Base-by-base conservation (phyloP, 2,888 invertebrate species). In the Calliscelio sp. region DNA sequence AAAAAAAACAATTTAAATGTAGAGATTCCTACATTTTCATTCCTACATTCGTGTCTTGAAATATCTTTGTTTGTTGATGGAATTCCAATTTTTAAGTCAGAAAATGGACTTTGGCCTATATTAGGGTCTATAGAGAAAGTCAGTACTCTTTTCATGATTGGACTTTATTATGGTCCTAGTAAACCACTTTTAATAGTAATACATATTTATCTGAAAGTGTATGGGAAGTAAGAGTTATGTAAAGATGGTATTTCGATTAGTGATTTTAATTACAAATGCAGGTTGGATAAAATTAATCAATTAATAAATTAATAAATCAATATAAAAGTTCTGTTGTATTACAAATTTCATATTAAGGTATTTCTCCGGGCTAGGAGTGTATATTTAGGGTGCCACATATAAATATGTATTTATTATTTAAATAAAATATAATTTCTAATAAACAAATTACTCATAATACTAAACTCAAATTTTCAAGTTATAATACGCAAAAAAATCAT, bases 261-360 rank as follows among this genome's bases (percentile, higher is more conserved):
- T 44, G n/a, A 44, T 16, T 1, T 44, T n/a, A 51, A 51, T 22
- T 51, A 55, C 85, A 24, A 38, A n/a, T 25, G 38, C 59, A 55
- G 24, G 61, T 46, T 59, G 55, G 18, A 83, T 20, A 6, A 11
- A 41, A 66, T 68, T 20, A 82, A n/a, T n/a, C n/a, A n/a, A n/a
- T n/a, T n/a, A n/a, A n/a, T n/a, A n/a, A n/a, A n/a, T n/a, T n/a
- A n/a, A n/a, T n/a, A n/a, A n/a, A n/a, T n/a, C n/a, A n/a, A n/a
- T n/a, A n/a, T n/a, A n/a, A n/a, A n/a, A n/a, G n/a, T n/a, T n/a
- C n/a, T n/a, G n/a, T n/a, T n/a, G n/a, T n/a, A n/a, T n/a, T n/a
- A n/a, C n/a, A n/a, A n/a, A n/a, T n/a, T n/a, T n/a, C n/a, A n/a
- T n/a, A n/a, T n/a, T n/a, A n/a, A n/a, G n/a, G n/a, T n/a, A n/a